Evolutionary conservation across 1,140 invertebrate genomes (phyloP), one percentile per base, ranked within the genome.

Genomic region (Phocides pigmalion): DNA sequence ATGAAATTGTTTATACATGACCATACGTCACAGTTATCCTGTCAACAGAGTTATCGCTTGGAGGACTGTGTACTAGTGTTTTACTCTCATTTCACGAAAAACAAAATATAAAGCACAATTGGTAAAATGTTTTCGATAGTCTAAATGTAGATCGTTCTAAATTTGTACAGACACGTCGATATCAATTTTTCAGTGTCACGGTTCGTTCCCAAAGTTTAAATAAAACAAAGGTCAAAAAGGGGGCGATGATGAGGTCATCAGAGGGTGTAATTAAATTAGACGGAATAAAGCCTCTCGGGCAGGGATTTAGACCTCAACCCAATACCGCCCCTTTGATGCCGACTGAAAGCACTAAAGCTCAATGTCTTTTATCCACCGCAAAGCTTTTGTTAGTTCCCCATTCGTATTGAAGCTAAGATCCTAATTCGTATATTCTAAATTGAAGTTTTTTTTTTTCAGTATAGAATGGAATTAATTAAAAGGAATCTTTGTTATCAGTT

Each of bases 181-280:
- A 25, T 39, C 54, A 65, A 62, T 65, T 65, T 47, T 62, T 63
- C 65, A 64, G 62, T 50, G 64, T 64, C 63, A 49, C 28, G 58
- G 12, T 16, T 35, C 49, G 28, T 20, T 32, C 51, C 44, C 63
- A 42, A 22, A 62, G 32, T 35, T 62, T 35, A 54, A 47, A 64
- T 72, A 66, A 66, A 66, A 69, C 66, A 72, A 68, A 62, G 66
- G 58, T 47, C 58, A 35, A 28, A 47, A 32, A 41, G 63, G 69
- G 32, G 25, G 66, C 64, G 47, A 68, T 75, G 67, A 75, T 72
- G 66, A 66, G 64, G 70, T 68, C 69, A 72, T 75, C 73, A 72
- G 44, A 66, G 62, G 47, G 61, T 63, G 67, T 75, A 72, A 75
- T 75, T 75, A 70, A 75, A 75, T 75, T 72, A 75, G 62, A 44